Conservation (phyloP, 1,140 invertebrate genomes). For the Epicauta chinensis region DNA sequence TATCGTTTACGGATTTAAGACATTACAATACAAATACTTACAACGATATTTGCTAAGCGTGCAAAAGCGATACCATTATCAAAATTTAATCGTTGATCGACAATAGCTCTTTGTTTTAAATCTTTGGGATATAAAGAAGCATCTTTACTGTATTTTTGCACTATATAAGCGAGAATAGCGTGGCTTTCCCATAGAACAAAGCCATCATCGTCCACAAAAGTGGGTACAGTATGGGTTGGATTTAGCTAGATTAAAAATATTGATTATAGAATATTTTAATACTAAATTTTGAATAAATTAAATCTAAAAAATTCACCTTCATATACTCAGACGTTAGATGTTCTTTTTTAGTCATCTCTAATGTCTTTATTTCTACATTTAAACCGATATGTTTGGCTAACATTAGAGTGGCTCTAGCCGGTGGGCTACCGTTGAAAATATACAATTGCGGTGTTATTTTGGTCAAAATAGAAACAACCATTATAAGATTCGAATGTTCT, state of each 20-base stretch:
- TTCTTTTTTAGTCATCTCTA: slow-evolving; percentile 56
- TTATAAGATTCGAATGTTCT: too few relatives aligned
- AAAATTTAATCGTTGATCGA: slow-evolving; percentile 48
- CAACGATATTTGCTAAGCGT: slow-evolving; percentile 3
- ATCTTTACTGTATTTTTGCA: slow-evolving; percentile 49
- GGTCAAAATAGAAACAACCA: too few relatives aligned
- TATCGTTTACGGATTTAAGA: not conserved
- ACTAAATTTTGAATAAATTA: not conserved
- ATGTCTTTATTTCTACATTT: slow-evolving; percentile 54
- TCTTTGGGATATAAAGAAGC: slow-evolving; percentile 54
- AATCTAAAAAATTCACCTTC: slow-evolving; percentile 49
- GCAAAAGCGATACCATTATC: slow-evolving; percentile 47
- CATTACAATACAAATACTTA: slow-evolving; percentile 11
- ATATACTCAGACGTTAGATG: slow-evolving; percentile 58
- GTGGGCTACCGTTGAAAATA: slow-evolving; percentile 44
- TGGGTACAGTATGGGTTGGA: slow-evolving; percentile 62
- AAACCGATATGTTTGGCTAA: slow-evolving; percentile 55
- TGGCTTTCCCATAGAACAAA: slow-evolving; percentile 54
- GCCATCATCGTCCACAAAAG: slow-evolving; percentile 57
- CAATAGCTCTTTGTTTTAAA: slow-evolving; percentile 46
- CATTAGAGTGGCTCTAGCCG: slow-evolving; percentile 53
- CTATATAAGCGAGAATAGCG: slow-evolving; percentile 51
- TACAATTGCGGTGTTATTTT: slow-evolving; percentile 38
- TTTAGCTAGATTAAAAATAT: slow-evolving; percentile 40
- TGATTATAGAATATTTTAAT: too few relatives aligned